Evolutionary conservation across 1,140 invertebrate genomes (phyloP).

Genomic region (Batillaria attramentaria): DNA sequence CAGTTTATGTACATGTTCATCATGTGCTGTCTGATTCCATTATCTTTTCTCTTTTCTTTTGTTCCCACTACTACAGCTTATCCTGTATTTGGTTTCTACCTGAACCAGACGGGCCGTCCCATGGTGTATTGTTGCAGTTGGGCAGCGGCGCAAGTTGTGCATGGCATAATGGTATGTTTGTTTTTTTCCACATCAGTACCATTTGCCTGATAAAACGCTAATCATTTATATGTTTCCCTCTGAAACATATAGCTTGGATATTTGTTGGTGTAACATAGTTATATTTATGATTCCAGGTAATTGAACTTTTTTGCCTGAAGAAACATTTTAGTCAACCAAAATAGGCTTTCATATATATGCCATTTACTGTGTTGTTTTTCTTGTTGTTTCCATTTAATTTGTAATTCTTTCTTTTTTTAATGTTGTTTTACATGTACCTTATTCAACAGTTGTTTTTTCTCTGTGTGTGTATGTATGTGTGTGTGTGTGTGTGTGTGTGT

Average conservation of each 20-base stretch:
- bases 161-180: conserved; percentile 21
- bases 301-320: neutral
- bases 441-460: neutral
- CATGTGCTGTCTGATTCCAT: too few species aligned
- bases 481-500: neutral
- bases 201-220: too few species aligned
- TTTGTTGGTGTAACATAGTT: neutral
- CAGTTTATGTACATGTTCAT: too few species aligned
- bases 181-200: too few species aligned
- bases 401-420: too few species aligned
- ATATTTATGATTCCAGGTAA: neutral
- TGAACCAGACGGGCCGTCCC: conserved; percentile 88
- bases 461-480: neutral
- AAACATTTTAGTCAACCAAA: neutral
- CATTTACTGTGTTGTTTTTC: neutral
- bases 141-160: conserved; percentile 35
- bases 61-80: too few species aligned
- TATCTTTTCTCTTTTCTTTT: too few species aligned
- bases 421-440: too few species aligned
- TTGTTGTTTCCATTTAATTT: too few species aligned
- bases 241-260: too few species aligned
- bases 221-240: too few species aligned
- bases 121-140: conserved; percentile 78
- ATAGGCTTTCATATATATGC: neutral
- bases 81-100: conserved; percentile 87